Percentiles rank a stretch among this genome's conserved stretches.
phyloP scores from a whole-genome alignment of 2,797 vertebrate genomes.

The Coranthus polyacanthus region DNA sequence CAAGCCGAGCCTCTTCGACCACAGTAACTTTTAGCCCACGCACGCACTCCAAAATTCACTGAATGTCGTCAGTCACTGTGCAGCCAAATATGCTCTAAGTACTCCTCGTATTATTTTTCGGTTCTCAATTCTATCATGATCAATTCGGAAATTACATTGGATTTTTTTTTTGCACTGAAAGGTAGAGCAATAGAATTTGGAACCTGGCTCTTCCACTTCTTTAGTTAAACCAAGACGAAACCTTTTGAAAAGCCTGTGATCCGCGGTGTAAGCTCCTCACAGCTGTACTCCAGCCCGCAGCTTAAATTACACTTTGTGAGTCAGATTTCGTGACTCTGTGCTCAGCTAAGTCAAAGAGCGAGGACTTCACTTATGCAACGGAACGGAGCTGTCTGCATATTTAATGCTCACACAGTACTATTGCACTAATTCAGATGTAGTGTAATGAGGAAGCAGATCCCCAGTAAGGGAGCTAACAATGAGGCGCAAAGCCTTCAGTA shows the following conservation, averaged over 20 bases:
- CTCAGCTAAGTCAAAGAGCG: conserved; percentile 12
- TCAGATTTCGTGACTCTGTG: conserved; percentile 43
- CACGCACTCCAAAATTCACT: background rate
- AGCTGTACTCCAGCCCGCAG: conserved; percentile 16
- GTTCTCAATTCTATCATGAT: background rate
- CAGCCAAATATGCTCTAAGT: background rate
- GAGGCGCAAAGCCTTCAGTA: background rate
- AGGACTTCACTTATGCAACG: conserved; percentile 32
- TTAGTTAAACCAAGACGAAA: conserved; percentile 34
- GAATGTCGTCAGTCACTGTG: conserved; percentile 1
- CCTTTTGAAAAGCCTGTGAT: conserved; percentile 38
- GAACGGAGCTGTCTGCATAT: conserved; percentile 7
- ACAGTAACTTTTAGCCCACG: conserved; percentile 12
- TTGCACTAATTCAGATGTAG: conserved; percentile 38
- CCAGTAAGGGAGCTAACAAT: conserved; percentile 21
- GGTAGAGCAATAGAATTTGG: conserved; percentile 6
- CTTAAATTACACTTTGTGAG: conserved; percentile 46
- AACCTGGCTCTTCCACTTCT: conserved; percentile 2
- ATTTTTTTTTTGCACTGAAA: background rate
- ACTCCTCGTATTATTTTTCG: background rate
- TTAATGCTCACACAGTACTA: conserved; percentile 3
- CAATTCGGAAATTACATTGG: background rate
- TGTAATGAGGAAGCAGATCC: conserved; percentile 36
- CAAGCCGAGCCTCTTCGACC: background rate
- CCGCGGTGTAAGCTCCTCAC: conserved; percentile 38